Conservation (phyloP, 2,113 vertebrate species). For the Cavia porcellus region DNA sequence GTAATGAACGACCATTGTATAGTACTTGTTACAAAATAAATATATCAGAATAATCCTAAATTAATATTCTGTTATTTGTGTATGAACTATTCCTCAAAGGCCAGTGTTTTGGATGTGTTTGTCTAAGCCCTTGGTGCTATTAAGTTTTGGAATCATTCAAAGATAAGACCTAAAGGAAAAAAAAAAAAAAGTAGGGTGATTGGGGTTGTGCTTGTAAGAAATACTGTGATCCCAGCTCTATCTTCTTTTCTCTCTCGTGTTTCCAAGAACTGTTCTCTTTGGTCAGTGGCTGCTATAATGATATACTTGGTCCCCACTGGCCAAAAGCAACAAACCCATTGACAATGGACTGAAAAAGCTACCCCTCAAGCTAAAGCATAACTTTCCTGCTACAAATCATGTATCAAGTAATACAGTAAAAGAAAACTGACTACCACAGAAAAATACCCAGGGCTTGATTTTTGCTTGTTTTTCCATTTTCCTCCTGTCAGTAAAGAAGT, state of each 20-base stretch:
- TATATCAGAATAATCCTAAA: neutral
- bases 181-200: neutral
- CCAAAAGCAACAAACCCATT: neutral
- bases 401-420: fast-evolving
- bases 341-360: neutral
- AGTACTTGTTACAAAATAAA: neutral
- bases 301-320: fast-evolving
- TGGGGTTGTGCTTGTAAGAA: neutral
- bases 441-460: neutral
- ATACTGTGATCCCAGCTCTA: neutral
- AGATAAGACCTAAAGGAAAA: neutral
- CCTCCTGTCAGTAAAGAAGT: neutral
- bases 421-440: neutral
- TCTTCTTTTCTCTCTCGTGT: neutral
- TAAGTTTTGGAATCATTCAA: neutral
- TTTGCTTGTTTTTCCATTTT: neutral
- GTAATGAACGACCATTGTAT: neutral
- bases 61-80: neutral
- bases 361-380: neutral
- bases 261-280: neutral
- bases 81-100: too few species aligned
- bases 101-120: neutral
- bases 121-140: neutral
- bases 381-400: neutral
- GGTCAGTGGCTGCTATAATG: neutral